These are phyloP conservation scores for Galaxea fascicularis DNA, from an alignment of 92 coral and sea anemone species.

Conservation along the genomic window DNA sequence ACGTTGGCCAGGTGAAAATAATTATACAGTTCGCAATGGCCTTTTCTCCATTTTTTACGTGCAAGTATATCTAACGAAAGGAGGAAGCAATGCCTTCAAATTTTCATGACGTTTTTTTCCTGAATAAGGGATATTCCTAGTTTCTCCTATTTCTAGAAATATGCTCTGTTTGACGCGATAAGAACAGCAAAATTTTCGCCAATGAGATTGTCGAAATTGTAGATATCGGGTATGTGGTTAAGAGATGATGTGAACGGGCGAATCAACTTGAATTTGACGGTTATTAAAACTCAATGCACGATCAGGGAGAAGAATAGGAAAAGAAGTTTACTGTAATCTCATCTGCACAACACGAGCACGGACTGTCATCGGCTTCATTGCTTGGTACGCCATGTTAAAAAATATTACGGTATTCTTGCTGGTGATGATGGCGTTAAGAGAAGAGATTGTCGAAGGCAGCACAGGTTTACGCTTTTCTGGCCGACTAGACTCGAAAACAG, in stretches of 20 bases:
- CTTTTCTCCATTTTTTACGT: neutral
- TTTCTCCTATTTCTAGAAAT: neutral
- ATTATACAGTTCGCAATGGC: neutral
- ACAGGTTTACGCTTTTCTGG: constrained; percentile 26
- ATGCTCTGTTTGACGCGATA: constrained; percentile 17
- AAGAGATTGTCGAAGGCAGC: neutral
- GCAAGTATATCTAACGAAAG: neutral
- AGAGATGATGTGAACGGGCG: constrained; percentile 14
- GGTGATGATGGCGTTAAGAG: neutral
- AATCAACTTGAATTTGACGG: constrained; percentile 30
- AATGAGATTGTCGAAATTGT: constrained; percentile 13
- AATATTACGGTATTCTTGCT: neutral
- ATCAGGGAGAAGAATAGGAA: constrained; percentile 2
- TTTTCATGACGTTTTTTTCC: constrained; percentile 1
- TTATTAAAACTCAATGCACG: constrained; percentile 43
- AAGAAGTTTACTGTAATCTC: neutral
- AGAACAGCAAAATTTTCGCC: constrained; percentile 11
- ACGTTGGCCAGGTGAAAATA: neutral
- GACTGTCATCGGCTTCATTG: constrained; percentile 13
- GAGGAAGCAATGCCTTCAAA: neutral
- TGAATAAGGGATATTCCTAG: neutral
- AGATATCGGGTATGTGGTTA: constrained; percentile 42
- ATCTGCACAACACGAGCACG: neutral
- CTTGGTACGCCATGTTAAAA: constrained; percentile 14
- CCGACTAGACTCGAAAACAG: neutral